These are phyloP conservation scores for Microcebus griseorufus DNA, from an alignment of 2,113 vertebrate species.

Conservation along the genomic window DNA sequence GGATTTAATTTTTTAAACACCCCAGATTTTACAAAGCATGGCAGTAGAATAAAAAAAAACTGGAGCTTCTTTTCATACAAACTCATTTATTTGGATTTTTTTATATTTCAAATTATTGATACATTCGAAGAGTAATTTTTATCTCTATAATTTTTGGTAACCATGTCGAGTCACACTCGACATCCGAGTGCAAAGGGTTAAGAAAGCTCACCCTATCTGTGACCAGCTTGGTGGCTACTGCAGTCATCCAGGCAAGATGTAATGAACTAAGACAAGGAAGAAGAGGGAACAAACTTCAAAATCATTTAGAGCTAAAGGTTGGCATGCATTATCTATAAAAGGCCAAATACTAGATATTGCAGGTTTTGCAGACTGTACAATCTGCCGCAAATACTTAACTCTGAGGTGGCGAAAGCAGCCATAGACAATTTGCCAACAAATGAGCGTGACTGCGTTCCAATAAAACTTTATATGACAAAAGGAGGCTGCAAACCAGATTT, in stretches of 20 bases:
- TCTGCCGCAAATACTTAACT: neutral
- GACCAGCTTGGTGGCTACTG: neutral
- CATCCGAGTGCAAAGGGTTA: too few relatives aligned
- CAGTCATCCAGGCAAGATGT: neutral
- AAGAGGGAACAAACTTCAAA: neutral
- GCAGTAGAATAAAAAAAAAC: too few relatives aligned
- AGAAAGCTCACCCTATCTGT: neutral
- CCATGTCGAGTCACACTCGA: too few relatives aligned
- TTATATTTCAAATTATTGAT: too few relatives aligned
- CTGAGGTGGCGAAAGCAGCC: neutral
- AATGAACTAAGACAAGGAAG: neutral
- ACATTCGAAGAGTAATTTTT: too few relatives aligned
- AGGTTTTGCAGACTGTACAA: neutral
- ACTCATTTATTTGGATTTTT: too few relatives aligned
- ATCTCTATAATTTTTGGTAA: too few relatives aligned
- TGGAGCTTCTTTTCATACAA: too few relatives aligned
- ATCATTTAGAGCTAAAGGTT: neutral
- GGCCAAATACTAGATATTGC: neutral
- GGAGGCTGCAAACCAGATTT: neutral
- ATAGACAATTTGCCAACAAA: neutral
- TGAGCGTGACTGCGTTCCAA: neutral
- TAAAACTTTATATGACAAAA: conserved; percentile 28
- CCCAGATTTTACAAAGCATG: too few relatives aligned
- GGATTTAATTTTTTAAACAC: too few relatives aligned
- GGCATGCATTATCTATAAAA: neutral